A percentile compares a stretch with the other conserved stretches of the same genome.
Evolutionary conservation across 2,888 invertebrate species (phyloP).

Genomic region (Eupeodes latifasciatus): DNA sequence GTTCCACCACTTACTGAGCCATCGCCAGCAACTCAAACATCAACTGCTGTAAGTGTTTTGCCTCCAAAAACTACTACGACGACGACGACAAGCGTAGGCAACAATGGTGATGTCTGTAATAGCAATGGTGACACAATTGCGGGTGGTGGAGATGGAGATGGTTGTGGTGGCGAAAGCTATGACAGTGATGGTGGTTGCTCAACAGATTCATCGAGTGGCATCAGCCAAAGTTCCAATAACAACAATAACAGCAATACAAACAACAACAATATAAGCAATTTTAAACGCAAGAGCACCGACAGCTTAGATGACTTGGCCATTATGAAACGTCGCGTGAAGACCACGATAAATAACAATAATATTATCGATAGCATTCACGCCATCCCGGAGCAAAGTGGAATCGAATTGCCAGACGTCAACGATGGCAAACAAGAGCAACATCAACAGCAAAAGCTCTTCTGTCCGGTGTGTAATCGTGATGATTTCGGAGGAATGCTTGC

Average conservation of each 20-base stretch:
- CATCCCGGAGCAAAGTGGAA: slow-evolving; percentile 54
- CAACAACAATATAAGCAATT: slow-evolving; percentile 79
- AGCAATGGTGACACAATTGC: slow-evolving; percentile 77
- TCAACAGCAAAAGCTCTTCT: slow-evolving; percentile 83
- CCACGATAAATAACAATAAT: slow-evolving; percentile 80
- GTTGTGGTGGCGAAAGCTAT: slow-evolving; percentile 85
- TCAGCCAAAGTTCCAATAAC: slow-evolving; percentile 81
- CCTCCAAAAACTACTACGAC: slow-evolving; percentile 62
- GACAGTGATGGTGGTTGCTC: slow-evolving; percentile 86
- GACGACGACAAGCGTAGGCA: slow-evolving; percentile 33
- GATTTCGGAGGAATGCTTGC: slow-evolving; percentile 87
- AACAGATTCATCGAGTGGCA: slow-evolving; percentile 84
- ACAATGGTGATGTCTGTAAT: slow-evolving; percentile 78
- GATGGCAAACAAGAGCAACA: slow-evolving; percentile 59
- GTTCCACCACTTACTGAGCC: slow-evolving; percentile 64
- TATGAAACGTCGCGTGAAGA: slow-evolving; percentile 81
- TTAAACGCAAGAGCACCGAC: slow-evolving; percentile 80
- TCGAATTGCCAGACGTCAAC: slow-evolving; percentile 45
- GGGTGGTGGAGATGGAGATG: slow-evolving; percentile 71
- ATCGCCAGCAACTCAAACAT: slow-evolving; percentile 48
- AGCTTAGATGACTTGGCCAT: slow-evolving; percentile 78
- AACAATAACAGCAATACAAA: slow-evolving; percentile 83
- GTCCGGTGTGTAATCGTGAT: slow-evolving; percentile 87
- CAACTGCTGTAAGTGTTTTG: slow-evolving; percentile 23
- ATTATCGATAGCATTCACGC: slow-evolving; percentile 77